These are phyloP conservation scores for Balaeniceps rex DNA, from an alignment of 2,113 vertebrate species.

Conservation along the genomic window DNA sequence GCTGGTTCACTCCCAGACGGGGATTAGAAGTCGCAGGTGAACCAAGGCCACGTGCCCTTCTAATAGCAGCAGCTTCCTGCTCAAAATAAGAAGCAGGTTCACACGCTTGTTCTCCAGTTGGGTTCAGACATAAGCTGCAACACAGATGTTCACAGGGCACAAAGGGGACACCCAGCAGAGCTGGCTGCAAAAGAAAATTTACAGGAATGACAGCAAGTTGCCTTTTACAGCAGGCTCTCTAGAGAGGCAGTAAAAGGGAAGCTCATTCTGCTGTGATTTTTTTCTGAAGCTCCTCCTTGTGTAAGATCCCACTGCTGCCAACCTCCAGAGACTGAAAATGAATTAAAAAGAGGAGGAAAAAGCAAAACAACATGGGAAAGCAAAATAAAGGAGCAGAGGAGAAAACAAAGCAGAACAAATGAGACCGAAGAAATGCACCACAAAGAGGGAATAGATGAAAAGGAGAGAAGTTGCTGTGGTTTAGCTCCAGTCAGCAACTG, in stretches of 20 bases:
- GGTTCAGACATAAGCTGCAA: conserved; percentile 22
- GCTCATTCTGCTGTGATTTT: background rate
- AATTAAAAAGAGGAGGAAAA: background rate
- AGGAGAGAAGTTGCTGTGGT: too few species aligned
- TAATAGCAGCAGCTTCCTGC: conserved; percentile 43
- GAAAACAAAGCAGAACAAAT: background rate
- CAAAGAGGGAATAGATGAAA: background rate
- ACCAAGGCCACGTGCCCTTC: background rate
- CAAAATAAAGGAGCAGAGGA: background rate
- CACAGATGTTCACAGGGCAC: conserved; percentile 59
- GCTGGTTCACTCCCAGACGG: background rate
- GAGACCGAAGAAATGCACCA: background rate
- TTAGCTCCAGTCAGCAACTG: too few species aligned
- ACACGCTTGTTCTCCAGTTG: conserved; percentile 28
- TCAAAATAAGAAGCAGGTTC: conserved; percentile 53
- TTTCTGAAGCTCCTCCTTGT: background rate
- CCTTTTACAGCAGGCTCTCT: conserved; percentile 22
- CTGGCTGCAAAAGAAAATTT: conserved; percentile 46
- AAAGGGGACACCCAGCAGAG: conserved; percentile 55
- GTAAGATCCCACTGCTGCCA: background rate
- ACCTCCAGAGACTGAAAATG: background rate
- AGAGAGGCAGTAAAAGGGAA: conserved; percentile 14
- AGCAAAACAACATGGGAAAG: background rate
- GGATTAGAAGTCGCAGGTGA: background rate
- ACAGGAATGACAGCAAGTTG: conserved; percentile 47